phyloP scores from a whole-genome alignment of 2,797 vertebrate genomes.

The Enteromius paludinosus region DNA sequence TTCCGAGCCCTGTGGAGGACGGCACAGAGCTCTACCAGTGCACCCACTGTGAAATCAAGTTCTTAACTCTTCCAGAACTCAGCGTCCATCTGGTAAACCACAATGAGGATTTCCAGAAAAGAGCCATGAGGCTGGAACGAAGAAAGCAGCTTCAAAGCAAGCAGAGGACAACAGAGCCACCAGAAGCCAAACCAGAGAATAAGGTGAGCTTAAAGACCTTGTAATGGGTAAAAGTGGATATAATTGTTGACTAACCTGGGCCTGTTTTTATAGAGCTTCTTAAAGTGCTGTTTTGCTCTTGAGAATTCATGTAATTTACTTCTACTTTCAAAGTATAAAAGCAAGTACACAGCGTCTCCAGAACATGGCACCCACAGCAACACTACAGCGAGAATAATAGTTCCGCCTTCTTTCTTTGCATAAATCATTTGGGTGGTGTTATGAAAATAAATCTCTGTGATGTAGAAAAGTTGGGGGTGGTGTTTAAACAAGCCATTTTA shows the following conservation, averaged over 20 bases:
- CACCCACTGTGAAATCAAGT: slow-evolving; percentile 92
- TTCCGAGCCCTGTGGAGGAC: slow-evolving; percentile 78
- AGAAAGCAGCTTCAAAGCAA: slow-evolving; percentile 92
- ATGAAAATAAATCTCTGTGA: no score
- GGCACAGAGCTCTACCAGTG: slow-evolving; percentile 89
- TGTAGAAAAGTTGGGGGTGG: no score
- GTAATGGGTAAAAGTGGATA: neutral
- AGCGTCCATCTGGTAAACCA: slow-evolving; percentile 90
- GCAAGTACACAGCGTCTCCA: no score
- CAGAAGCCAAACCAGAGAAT: slow-evolving; percentile 85
- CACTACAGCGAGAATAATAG: no score
- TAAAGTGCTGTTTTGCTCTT: neutral
- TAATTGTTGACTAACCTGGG: neutral
- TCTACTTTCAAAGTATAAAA: neutral
- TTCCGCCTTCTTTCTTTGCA: no score
- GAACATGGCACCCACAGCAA: no score
- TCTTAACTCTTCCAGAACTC: slow-evolving; percentile 86
- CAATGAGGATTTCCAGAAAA: slow-evolving; percentile 96
- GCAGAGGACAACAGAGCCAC: slow-evolving; percentile 83
- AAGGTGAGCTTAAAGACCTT: slow-evolving; percentile 79
- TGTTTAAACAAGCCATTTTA: no score
- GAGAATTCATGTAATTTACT: neutral
- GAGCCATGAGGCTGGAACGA: slow-evolving; percentile 89
- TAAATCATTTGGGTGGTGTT: no score
- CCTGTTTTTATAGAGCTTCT: neutral